These are phyloP conservation scores for Gandaritis pyraliata DNA, from an alignment of 2,888 invertebrate genomes.

Conservation along the genomic window DNA sequence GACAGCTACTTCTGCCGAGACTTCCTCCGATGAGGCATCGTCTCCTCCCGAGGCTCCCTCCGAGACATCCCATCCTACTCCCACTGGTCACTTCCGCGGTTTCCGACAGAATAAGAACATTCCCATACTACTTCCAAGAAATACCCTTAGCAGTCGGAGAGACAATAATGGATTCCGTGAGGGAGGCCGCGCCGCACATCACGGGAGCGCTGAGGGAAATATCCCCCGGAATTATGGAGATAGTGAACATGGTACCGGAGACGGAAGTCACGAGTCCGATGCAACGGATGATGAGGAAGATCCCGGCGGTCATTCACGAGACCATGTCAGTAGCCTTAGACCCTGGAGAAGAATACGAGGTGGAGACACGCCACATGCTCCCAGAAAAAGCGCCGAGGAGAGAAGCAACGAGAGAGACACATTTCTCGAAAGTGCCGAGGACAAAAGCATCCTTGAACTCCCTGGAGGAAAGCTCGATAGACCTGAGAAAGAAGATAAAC, in stretches of 20 bases:
- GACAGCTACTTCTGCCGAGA: slow-evolving; percentile 69
- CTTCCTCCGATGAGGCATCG: slow-evolving; percentile 61
- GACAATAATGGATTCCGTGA: slow-evolving; percentile 75
- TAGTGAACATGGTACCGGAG: slow-evolving; percentile 73
- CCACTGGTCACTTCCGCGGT: slow-evolving; percentile 74
- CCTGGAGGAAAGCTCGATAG: slow-evolving; percentile 53
- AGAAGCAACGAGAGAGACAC: slow-evolving; percentile 43
- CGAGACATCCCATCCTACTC: slow-evolving; percentile 68
- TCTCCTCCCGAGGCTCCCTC: slow-evolving; percentile 61
- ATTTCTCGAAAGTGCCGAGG: slow-evolving; percentile 19
- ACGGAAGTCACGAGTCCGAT: slow-evolving; percentile 62
- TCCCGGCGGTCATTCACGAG: slow-evolving; percentile 74
- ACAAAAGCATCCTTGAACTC: slow-evolving; percentile 32
- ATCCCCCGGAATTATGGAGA: slow-evolving; percentile 77
- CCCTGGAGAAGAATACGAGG: slow-evolving; percentile 54
- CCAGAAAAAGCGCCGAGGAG: slow-evolving; percentile 57
- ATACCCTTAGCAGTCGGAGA: slow-evolving; percentile 77
- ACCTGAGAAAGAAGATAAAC: slow-evolving; percentile 39
- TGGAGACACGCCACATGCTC: slow-evolving; percentile 30
- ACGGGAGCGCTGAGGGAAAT: slow-evolving; percentile 76
- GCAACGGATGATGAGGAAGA: slow-evolving; percentile 68
- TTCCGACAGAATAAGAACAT: slow-evolving; percentile 75
- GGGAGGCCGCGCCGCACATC: slow-evolving; percentile 76
- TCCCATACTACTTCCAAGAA: slow-evolving; percentile 79
- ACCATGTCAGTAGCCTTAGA: slow-evolving; percentile 71